phyloP scores from a whole-genome alignment of 2,113 vertebrate genomes.

The Sorex araneus region DNA sequence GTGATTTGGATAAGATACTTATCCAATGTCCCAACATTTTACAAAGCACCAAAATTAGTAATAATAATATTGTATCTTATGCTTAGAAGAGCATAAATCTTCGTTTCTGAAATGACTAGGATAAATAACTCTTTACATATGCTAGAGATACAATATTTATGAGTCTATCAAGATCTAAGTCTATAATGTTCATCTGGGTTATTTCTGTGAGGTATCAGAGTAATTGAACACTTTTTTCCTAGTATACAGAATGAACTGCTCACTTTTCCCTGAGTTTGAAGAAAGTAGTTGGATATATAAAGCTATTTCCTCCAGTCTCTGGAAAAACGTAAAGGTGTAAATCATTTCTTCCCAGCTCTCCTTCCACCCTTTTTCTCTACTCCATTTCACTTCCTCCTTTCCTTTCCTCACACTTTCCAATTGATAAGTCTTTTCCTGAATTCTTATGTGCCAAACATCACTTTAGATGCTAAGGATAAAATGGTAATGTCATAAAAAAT shows the following conservation, averaged over 20 bases:
- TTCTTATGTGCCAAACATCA: not conserved
- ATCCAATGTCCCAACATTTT: not conserved
- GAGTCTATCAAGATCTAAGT: not conserved
- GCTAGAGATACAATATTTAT: not conserved
- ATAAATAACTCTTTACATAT: not conserved
- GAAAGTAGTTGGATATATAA: not conserved
- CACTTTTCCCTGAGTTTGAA: not conserved
- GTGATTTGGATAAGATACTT: not conserved
- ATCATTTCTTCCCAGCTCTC: not conserved
- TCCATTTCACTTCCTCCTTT: no score
- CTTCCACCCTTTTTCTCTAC: not conserved
- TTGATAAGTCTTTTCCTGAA: not conserved
- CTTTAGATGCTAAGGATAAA: not conserved
- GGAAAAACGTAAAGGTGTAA: constrained; percentile 16
- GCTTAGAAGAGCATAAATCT: not conserved
- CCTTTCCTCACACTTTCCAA: no score
- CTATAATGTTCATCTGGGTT: not conserved
- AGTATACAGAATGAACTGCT: not conserved
- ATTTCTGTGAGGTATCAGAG: not conserved
- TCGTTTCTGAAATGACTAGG: constrained; percentile 36
- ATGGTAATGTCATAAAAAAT: not conserved
- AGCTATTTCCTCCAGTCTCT: not conserved
- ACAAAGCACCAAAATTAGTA: constrained; percentile 1
- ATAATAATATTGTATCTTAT: not conserved
- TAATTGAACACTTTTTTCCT: not conserved